These are phyloP conservation scores for Petrolisthes cinctipes DNA, from an alignment of 2,888 invertebrate species.

Conservation along the genomic window DNA sequence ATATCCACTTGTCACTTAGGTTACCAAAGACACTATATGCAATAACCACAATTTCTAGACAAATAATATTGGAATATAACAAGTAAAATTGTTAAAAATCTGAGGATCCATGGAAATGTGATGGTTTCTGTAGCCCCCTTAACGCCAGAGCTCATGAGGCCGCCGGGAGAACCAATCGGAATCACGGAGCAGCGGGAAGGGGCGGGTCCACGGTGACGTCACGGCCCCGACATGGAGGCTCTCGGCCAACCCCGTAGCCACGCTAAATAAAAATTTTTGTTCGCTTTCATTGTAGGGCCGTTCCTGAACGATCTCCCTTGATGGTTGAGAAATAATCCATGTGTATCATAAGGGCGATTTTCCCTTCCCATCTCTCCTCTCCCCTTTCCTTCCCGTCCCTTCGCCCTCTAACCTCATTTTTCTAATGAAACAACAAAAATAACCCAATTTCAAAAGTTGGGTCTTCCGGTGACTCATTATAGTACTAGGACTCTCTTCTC, in stretches of 20 bases:
- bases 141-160: conserved; percentile 48
- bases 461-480: neutral
- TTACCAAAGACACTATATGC: neutral
- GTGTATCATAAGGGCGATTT: conserved; percentile 59
- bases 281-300: conserved; percentile 64
- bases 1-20: too few relatives aligned
- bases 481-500: too few relatives aligned
- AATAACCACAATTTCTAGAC: neutral
- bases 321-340: conserved; percentile 63
- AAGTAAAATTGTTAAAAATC: conserved; percentile 4
- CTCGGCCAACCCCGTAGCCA: conserved; percentile 58
- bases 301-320: conserved; percentile 50
- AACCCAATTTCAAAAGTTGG: neutral
- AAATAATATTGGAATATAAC: neutral
- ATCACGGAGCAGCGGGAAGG: conserved; percentile 15
- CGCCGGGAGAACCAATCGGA: conserved; percentile 40
- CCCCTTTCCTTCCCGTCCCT: neutral
- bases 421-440: neutral
- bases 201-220: conserved; percentile 51
- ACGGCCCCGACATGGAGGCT: conserved; percentile 32
- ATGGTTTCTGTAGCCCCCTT: conserved; percentile 44
- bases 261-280: conserved; percentile 65
- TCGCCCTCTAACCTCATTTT: conserved; percentile 5
- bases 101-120: neutral
- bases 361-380: conserved; percentile 22